Conservation (phyloP, 2,113 vertebrate species). For the Ranitomeya imitator region DNA sequence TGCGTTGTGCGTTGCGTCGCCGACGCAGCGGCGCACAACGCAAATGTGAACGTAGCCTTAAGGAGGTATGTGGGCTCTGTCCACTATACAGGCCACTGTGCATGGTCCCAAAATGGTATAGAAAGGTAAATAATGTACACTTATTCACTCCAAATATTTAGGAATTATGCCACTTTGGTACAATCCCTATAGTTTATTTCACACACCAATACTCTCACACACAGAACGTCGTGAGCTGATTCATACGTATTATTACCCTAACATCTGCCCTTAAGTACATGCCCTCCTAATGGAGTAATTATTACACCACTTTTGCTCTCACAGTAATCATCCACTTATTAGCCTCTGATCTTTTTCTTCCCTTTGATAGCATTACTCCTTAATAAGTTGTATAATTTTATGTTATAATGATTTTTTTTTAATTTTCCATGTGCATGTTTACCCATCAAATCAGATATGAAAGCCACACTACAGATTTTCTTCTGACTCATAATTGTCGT, state of each 20-base stretch:
- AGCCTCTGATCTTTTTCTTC: conserved; percentile 42
- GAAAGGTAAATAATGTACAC: too few species aligned
- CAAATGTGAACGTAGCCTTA: too few species aligned
- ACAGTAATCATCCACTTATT: conserved; percentile 45
- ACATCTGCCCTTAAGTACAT: conserved; percentile 40
- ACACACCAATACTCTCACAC: background rate
- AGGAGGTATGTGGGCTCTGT: too few species aligned
- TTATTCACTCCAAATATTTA: background rate
- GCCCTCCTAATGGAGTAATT: conserved; percentile 43
- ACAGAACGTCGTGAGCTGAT: conserved; percentile 22
- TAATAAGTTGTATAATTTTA: conserved; percentile 30
- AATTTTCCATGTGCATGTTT: background rate
- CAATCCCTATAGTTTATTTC: background rate
- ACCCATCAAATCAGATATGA: conserved; percentile 14
- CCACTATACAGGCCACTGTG: too few species aligned
- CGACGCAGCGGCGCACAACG: too few species aligned
- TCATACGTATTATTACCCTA: conserved; percentile 13
- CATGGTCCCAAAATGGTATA: too few species aligned
- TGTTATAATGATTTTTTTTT: conserved; percentile 19
- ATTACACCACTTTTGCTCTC: conserved; percentile 43
- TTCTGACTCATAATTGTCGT: background rate
- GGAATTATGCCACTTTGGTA: background rate
- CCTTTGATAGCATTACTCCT: conserved; percentile 45
- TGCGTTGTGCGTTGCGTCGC: too few species aligned
- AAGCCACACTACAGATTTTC: background rate